A percentile compares a stretch with the other conserved stretches of the same genome.
Evolutionary conservation across 1,140 invertebrate species (phyloP).

Genomic region (Anadara kagoshimensis): DNA sequence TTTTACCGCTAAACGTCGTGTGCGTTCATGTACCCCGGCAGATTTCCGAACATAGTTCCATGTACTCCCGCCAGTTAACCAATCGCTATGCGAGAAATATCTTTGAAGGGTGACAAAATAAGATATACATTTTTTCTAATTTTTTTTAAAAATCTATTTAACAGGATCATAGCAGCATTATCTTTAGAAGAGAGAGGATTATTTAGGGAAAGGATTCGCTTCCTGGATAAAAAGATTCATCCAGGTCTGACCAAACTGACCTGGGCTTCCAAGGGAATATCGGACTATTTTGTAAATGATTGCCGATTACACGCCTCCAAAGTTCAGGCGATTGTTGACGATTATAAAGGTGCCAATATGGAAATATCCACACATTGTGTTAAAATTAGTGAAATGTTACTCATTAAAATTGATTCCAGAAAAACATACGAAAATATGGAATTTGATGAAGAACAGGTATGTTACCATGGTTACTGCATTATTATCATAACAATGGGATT

Average conservation of each 20-base stretch:
- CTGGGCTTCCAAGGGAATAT: conserved; percentile 83
- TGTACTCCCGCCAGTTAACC: no score
- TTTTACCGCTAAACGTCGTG: no score
- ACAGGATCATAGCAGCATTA: conserved; percentile 79
- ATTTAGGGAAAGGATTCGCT: conserved; percentile 77
- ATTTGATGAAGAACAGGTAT: conserved; percentile 74
- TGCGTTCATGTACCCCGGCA: no score
- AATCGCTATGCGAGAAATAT: no score
- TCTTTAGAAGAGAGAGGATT: conserved; percentile 77
- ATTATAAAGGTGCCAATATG: conserved; percentile 86
- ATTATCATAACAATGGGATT: no score
- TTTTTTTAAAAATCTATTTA: neutral
- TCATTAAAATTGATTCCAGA: conserved; percentile 80
- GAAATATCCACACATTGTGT: conserved; percentile 85
- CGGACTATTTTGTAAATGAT: conserved; percentile 85
- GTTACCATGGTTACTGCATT: no score
- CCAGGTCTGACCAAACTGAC: conserved; percentile 86
- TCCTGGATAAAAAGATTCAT: conserved; percentile 84
- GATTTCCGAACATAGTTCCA: no score
- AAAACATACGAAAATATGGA: conserved; percentile 74
- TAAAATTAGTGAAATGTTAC: conserved; percentile 82
- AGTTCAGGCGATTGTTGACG: conserved; percentile 83
- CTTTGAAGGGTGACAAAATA: no score
- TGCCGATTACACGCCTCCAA: conserved; percentile 82
- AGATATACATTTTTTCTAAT: no score